phyloP scores from a whole-genome alignment of 64 coral and sea anemone genomes.

The Platygyra sinensis region DNA sequence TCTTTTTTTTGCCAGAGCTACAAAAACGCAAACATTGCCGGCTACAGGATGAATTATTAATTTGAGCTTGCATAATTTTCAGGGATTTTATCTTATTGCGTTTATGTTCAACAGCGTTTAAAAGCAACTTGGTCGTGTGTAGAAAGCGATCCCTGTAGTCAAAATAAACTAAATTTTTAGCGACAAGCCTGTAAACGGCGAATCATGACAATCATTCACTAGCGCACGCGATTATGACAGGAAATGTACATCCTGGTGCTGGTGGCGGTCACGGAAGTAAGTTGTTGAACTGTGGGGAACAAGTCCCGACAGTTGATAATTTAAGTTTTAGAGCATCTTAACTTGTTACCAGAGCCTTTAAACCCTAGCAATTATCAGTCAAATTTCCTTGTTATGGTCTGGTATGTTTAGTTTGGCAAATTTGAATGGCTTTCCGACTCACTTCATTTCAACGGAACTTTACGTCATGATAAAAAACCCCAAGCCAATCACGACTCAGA shows the following conservation, averaged over 20 bases:
- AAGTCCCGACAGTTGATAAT: neutral
- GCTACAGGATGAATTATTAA: no score
- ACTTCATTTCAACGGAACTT: conserved; percentile 3
- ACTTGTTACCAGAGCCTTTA: neutral
- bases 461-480: conserved; percentile 33
- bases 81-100: no score
- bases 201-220: neutral
- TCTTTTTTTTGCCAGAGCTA: no score
- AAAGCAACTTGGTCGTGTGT: no score
- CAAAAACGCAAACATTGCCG: no score
- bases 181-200: no score
- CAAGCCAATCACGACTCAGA: conserved; percentile 69
- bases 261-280: neutral
- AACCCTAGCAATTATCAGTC: no score
- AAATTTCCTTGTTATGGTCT: neutral
- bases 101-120: no score
- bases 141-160: no score
- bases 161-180: no score
- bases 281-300: neutral
- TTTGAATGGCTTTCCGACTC: neutral
- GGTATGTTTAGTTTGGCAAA: neutral
- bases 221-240: neutral
- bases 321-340: neutral
- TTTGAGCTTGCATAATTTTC: no score
- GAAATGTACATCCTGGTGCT: neutral